Conservation (phyloP, 2,797 vertebrate genomes). For the Acanthurus tractus region DNA sequence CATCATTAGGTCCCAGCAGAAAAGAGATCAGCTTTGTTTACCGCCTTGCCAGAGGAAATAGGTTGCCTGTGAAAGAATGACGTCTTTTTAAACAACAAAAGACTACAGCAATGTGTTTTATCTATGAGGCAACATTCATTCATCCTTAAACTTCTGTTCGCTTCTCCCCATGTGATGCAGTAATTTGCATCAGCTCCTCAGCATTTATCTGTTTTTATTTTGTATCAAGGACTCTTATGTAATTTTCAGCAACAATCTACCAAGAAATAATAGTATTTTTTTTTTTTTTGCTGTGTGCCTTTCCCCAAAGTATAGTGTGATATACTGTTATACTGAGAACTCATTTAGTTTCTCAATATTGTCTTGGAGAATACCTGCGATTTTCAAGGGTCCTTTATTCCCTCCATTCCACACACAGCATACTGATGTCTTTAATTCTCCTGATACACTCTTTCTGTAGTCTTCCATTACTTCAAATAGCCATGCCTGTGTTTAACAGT, state of each 20-base stretch:
- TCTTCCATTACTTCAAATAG: background rate
- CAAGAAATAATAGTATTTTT: slow-evolving; percentile 6
- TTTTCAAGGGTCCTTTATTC: slow-evolving; percentile 22
- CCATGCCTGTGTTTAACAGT: slow-evolving; percentile 6
- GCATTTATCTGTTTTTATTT: background rate
- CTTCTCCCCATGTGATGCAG: slow-evolving; percentile 5
- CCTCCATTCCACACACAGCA: slow-evolving; percentile 1
- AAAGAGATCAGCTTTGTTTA: slow-evolving; percentile 26
- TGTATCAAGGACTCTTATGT: slow-evolving; percentile 3
- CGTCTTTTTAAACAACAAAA: background rate
- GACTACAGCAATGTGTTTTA: background rate
- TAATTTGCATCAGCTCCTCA: slow-evolving; percentile 25
- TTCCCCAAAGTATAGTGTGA: slow-evolving; percentile 9
- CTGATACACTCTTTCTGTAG: background rate
- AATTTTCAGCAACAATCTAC: slow-evolving; percentile 10
- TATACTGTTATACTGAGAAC: slow-evolving; percentile 13
- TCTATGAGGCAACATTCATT: too few relatives aligned
- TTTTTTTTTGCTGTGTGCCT: slow-evolving; percentile 31
- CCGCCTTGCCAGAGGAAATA: slow-evolving; percentile 6
- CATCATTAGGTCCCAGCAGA: background rate
- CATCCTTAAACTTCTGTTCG: slow-evolving; percentile 8
- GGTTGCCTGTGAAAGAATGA: background rate
- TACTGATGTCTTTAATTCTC: slow-evolving; percentile 12
- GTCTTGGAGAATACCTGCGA: slow-evolving; percentile 3
- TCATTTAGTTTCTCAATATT: slow-evolving; percentile 20